These are phyloP conservation scores for Prosopocoilus inquinatus DNA, from an alignment of 2,888 invertebrate species.

Conservation along the genomic window DNA sequence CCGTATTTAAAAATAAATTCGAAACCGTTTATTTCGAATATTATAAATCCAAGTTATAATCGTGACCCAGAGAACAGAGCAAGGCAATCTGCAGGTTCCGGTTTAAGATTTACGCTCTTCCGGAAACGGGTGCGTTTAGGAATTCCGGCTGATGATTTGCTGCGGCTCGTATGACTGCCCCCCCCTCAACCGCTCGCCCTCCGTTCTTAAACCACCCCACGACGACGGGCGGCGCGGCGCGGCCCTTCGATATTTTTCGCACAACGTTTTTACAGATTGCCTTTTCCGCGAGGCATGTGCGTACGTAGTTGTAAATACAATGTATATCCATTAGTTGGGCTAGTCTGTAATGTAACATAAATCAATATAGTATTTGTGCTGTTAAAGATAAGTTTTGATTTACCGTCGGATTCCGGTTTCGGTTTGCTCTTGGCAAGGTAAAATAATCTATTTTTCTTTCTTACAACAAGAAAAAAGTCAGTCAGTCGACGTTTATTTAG, in stretches of 20 bases:
- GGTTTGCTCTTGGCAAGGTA: constrained; percentile 30
- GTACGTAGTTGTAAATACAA: constrained; percentile 10
- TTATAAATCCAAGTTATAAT: constrained; percentile 13
- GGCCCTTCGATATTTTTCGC: constrained; percentile 3
- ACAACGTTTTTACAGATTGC: constrained; percentile 18
- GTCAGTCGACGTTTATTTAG: no score
- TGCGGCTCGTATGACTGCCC: constrained; percentile 45
- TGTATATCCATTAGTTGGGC: constrained; percentile 43
- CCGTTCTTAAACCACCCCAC: background rate
- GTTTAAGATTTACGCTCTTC: constrained; percentile 44
- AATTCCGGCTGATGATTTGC: constrained; percentile 64
- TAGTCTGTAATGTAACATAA: constrained; percentile 42
- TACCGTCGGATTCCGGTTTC: constrained; percentile 34
- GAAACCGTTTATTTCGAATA: background rate
- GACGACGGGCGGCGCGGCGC: no score
- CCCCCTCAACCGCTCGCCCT: constrained; percentile 26
- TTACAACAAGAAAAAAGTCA: no score
- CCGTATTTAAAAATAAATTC: no score
- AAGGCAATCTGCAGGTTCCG: constrained; percentile 47
- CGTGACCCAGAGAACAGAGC: constrained; percentile 37
- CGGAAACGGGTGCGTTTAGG: constrained; percentile 58
- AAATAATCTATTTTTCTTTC: no score
- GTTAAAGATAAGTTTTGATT: constrained; percentile 44
- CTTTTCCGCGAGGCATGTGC: constrained; percentile 16
- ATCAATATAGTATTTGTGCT: constrained; percentile 44